A percentile compares a stretch with the other conserved stretches of the same genome.
Evolutionary conservation across 2,797 vertebrate species (phyloP).

Genomic region (Danio albolineatus): DNA sequence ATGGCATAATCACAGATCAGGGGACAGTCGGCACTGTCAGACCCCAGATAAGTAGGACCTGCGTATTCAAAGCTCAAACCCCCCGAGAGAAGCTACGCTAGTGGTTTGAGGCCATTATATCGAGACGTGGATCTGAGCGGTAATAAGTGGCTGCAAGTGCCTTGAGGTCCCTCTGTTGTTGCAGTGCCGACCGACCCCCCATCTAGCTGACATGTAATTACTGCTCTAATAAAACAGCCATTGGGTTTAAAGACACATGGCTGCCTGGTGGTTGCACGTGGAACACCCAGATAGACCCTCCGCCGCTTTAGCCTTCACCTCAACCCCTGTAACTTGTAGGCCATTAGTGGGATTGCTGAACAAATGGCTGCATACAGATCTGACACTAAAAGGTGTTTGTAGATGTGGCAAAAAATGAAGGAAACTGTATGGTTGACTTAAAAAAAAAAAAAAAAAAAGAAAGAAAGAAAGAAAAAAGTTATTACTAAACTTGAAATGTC

Average conservation of each 20-base stretch:
- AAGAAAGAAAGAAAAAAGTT: no score
- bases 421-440: neutral
- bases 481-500: neutral
- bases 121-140: constrained; percentile 66
- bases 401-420: neutral
- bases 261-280: constrained; percentile 35
- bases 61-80: constrained; percentile 53
- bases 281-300: constrained; percentile 59
- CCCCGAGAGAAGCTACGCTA: constrained; percentile 43
- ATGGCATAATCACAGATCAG: constrained; percentile 60
- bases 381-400: neutral
- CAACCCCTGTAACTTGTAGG: constrained; percentile 29
- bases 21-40: constrained; percentile 53
- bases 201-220: constrained; percentile 69
- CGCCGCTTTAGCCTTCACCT: constrained; percentile 9
- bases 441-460: neutral
- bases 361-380: constrained; percentile 6
- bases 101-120: constrained; percentile 49
- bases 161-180: constrained; percentile 60
- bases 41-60: constrained; percentile 55
- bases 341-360: constrained; percentile 34
- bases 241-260: constrained; percentile 48
- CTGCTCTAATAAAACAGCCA: constrained; percentile 71
- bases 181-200: constrained; percentile 51
- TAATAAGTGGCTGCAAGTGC: constrained; percentile 67